phyloP scores from a whole-genome alignment of 2,797 vertebrate genomes.

The Esox lucius region DNA sequence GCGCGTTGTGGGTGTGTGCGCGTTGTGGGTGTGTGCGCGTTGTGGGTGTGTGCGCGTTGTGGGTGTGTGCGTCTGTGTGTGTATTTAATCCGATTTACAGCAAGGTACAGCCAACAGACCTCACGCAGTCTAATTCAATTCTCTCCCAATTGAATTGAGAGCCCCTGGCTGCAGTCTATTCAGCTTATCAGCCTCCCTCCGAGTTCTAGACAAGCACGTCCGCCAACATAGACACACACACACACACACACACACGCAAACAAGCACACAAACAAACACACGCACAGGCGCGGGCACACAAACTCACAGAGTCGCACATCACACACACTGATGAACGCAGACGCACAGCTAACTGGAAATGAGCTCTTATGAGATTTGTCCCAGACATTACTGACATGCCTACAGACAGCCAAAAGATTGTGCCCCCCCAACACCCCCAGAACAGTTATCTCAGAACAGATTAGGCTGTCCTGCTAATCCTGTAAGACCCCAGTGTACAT shows the following conservation, averaged over 20 bases:
- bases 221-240: constrained; percentile 10
- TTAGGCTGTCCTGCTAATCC: constrained; percentile 7
- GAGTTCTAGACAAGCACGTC: constrained; percentile 8
- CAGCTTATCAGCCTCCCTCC: background rate
- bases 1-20: no score
- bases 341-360: constrained; percentile 35
- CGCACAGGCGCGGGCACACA: constrained; percentile 37
- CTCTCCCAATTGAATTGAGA: constrained; percentile 72
- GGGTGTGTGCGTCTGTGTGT: background rate
- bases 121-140: constrained; percentile 71
- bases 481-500: background rate
- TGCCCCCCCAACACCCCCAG: constrained; percentile 3
- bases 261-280: constrained; percentile 23
- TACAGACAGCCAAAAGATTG: constrained; percentile 18
- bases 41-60: constrained; percentile 13
- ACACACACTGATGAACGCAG: constrained; percentile 38
- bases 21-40: constrained; percentile 6
- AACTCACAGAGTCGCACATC: constrained; percentile 36
- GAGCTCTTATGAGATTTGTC: constrained; percentile 55
- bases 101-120: constrained; percentile 9
- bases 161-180: constrained; percentile 52
- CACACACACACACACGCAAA: background rate
- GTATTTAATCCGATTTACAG: background rate
- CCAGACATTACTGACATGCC: constrained; percentile 53
- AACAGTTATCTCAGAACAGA: constrained; percentile 19